A percentile compares a stretch with the other conserved stretches of the same genome.
These are phyloP conservation scores for Tinea pellionella DNA, from an alignment of 2,888 invertebrate species.

Conservation along the genomic window DNA sequence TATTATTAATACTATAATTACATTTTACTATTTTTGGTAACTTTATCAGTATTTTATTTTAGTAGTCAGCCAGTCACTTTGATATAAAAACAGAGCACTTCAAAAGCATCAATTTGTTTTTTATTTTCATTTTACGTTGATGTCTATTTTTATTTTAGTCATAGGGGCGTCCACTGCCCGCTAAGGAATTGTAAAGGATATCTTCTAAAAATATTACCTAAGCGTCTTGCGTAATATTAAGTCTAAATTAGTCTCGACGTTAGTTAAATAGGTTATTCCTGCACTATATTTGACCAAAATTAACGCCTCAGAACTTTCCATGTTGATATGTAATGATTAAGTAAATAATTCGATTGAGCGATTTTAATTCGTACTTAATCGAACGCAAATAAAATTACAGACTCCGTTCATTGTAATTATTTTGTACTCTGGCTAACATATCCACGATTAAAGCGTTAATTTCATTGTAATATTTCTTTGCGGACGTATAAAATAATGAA, in stretches of 20 bases:
- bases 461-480: too few relatives aligned
- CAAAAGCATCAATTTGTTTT: neutral
- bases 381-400: too few relatives aligned
- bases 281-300: too few relatives aligned
- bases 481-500: too few relatives aligned
- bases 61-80: neutral
- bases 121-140: neutral
- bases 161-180: neutral
- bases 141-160: neutral
- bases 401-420: too few relatives aligned
- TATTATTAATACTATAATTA: neutral
- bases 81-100: constrained; percentile 1
- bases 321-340: too few relatives aligned
- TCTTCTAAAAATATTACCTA: neutral
- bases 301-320: neutral
- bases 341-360: too few relatives aligned
- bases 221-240: neutral
- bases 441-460: too few relatives aligned
- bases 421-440: too few relatives aligned
- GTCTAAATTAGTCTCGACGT: neutral
- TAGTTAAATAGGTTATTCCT: too few relatives aligned
- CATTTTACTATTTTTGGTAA: neutral
- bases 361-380: too few relatives aligned
- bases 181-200: constrained; percentile 1
- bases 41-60: neutral